Percentiles rank a stretch among this genome's conserved stretches.
These are phyloP conservation scores for Pteronotus mesoamericanus DNA, from an alignment of 2,797 vertebrate species.

Conservation along the genomic window DNA sequence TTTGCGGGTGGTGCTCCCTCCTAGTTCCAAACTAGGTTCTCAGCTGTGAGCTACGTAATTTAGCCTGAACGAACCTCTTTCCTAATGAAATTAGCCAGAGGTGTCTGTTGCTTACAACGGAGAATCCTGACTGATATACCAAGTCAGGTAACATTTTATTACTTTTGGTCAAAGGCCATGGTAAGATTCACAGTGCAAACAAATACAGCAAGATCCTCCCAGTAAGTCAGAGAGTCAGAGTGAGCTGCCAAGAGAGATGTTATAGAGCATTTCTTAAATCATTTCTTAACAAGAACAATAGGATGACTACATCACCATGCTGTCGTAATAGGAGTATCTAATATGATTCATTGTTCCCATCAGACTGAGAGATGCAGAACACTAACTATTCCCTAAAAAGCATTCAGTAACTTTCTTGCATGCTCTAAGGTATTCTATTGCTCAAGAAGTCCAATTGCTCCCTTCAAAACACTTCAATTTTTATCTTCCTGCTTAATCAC, in stretches of 20 bases:
- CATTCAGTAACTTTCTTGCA: background rate
- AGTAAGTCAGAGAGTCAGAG: background rate
- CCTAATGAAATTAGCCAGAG: background rate
- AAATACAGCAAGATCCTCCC: background rate
- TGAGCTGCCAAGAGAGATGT: background rate
- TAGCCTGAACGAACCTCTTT: background rate
- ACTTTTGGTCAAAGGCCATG: conserved; percentile 46
- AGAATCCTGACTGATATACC: background rate
- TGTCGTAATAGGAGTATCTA: background rate
- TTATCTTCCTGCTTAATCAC: background rate
- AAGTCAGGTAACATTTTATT: conserved; percentile 30
- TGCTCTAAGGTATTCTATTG: background rate
- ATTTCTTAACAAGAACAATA: background rate
- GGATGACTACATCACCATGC: background rate
- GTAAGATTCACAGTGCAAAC: conserved; percentile 42
- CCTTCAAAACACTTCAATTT: background rate
- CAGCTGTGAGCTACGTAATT: background rate
- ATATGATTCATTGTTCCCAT: background rate
- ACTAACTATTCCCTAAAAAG: background rate
- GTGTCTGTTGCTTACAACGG: background rate
- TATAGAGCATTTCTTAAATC: background rate
- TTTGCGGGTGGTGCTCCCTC: background rate
- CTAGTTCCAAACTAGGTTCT: background rate
- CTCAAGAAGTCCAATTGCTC: background rate
- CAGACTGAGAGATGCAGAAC: background rate